These are phyloP conservation scores for Meloidogyne exigua DNA, from an alignment of 1,140 invertebrate genomes.

Conservation along the genomic window DNA sequence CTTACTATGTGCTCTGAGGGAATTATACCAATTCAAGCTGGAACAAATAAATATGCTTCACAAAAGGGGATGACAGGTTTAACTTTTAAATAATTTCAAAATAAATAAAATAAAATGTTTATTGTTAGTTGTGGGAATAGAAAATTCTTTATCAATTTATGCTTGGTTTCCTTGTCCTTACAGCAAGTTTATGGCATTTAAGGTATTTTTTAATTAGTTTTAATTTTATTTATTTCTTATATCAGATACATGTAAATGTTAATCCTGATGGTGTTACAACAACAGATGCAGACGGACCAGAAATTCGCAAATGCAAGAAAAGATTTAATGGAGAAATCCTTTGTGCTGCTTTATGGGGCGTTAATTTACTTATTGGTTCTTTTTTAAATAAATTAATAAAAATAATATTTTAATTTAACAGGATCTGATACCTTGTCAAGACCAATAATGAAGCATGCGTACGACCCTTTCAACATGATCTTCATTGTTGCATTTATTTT, in stretches of 20 bases:
- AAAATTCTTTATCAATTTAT: constrained; percentile 98
- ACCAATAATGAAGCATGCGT: no score
- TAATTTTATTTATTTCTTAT: background rate
- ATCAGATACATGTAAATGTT: constrained; percentile 51
- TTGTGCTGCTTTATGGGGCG: constrained; percentile 97
- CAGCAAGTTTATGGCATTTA: constrained; percentile 37
- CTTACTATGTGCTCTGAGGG: constrained; percentile 60
- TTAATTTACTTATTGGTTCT: constrained; percentile 92
- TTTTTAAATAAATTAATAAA: constrained; percentile 63
- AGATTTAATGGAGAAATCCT: constrained; percentile 79
- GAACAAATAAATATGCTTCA: constrained; percentile 63
- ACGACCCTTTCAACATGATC: no score
- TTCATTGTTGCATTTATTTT: no score
- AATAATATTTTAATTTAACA: background rate
- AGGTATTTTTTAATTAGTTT: background rate
- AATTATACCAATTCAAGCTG: constrained; percentile 63
- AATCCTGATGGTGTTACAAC: constrained; percentile 56
- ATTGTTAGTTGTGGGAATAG: constrained; percentile 96
- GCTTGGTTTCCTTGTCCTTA: constrained; percentile 82
- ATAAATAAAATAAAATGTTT: no score
- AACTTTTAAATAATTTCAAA: no score
- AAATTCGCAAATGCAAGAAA: constrained; percentile 96
- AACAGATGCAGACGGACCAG: constrained; percentile 88
- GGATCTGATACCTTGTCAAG: constrained; percentile 90
- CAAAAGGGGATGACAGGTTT: constrained; percentile 63